Percentiles rank a stretch among this genome's conserved stretches.
These are phyloP conservation scores for Eufriesea mexicana DNA, from an alignment of 1,140 invertebrate genomes.

Conservation along the genomic window DNA sequence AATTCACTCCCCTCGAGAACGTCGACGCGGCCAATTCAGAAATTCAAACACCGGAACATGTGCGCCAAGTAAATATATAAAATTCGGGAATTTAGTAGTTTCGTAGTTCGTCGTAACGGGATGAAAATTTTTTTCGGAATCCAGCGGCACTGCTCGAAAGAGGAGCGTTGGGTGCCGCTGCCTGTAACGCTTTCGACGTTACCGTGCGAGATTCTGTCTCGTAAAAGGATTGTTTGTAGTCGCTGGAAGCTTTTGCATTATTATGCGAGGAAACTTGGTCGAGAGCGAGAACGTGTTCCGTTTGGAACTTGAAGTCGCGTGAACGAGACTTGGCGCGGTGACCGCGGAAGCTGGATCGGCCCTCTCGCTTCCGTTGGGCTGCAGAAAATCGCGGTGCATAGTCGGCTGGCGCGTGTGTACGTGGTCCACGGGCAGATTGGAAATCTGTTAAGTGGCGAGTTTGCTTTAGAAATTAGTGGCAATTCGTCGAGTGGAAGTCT, in stretches of 20 bases:
- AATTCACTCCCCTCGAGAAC: no score
- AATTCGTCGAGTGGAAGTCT: neutral
- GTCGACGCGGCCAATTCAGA: no score
- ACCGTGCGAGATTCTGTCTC: neutral
- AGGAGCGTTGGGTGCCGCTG: neutral
- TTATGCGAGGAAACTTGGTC: conserved; percentile 10
- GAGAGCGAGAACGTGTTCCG: conserved; percentile 18
- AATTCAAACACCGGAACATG: no score
- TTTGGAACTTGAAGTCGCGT: neutral
- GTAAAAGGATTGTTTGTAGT: conserved; percentile 25
- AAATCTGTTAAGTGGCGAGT: conserved; percentile 23
- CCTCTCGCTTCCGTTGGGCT: neutral
- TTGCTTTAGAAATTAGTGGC: conserved; percentile 17
- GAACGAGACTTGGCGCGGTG: conserved; percentile 14
- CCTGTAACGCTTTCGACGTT: conserved; percentile 12
- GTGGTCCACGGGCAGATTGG: neutral
- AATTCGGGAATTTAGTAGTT: neutral
- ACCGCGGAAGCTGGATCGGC: conserved; percentile 9
- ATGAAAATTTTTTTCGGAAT: neutral
- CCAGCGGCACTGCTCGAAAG: neutral
- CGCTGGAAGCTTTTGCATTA: neutral
- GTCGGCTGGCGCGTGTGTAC: neutral
- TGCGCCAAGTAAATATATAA: no score
- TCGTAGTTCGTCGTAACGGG: neutral
- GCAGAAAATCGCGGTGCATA: conserved; percentile 1